Conservation (phyloP, 2,797 vertebrate species). For the Macroramphosus scolopax region DNA sequence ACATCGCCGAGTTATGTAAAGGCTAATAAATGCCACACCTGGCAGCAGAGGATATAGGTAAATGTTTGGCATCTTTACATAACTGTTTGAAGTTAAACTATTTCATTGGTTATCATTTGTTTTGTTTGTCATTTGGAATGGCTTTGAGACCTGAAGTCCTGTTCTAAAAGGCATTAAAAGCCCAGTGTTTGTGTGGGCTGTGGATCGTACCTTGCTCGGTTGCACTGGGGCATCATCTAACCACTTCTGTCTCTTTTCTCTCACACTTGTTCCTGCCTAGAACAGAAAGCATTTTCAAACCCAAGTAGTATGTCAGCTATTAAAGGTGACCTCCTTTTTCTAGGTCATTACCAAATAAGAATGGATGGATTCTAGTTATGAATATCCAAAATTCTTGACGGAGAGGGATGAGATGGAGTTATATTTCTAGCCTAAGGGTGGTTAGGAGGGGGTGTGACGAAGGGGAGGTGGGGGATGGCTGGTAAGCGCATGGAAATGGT, state of each 20-base stretch:
- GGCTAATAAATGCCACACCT: slow-evolving; percentile 46
- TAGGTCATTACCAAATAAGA: slow-evolving; percentile 75
- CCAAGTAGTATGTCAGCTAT: slow-evolving; percentile 65
- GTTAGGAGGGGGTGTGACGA: slow-evolving; percentile 41
- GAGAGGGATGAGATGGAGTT: slow-evolving; percentile 62
- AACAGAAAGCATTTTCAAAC: slow-evolving; percentile 63
- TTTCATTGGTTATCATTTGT: not conserved
- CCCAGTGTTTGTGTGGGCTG: slow-evolving; percentile 30
- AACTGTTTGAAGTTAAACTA: no score
- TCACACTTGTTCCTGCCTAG: slow-evolving; percentile 40
- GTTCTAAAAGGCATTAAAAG: slow-evolving; percentile 32
- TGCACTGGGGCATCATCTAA: slow-evolving; percentile 45
- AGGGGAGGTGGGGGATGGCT: slow-evolving; percentile 31
- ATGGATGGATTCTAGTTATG: slow-evolving; percentile 66
- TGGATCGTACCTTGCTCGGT: slow-evolving; percentile 38
- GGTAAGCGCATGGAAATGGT: slow-evolving; percentile 50
- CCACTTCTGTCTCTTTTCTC: slow-evolving; percentile 24
- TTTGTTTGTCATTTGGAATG: slow-evolving; percentile 10
- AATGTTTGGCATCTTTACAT: slow-evolving; percentile 16
- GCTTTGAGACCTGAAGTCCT: slow-evolving; percentile 6
- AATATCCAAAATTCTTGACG: slow-evolving; percentile 72
- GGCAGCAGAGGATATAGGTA: slow-evolving; percentile 39
- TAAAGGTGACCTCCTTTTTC: slow-evolving; percentile 80
- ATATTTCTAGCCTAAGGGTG: slow-evolving; percentile 60
- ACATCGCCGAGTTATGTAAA: slow-evolving; percentile 54